Base-by-base conservation (phyloP, 2,888 invertebrate genomes). In the Eupithecia pulchellata region DNA sequence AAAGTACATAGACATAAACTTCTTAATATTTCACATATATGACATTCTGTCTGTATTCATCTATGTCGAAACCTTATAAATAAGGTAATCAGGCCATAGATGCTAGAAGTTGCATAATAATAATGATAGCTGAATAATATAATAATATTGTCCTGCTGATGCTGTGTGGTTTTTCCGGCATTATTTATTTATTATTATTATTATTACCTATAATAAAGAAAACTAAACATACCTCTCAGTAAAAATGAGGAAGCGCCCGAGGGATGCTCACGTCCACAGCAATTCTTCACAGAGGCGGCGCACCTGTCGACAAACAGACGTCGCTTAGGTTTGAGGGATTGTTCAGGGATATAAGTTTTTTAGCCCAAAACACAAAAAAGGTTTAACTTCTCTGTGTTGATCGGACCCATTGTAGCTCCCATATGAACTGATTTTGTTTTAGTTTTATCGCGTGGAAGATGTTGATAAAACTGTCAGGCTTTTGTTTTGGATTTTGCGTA, bases 141-240 rank as follows among this genome's bases (percentile, higher is more conserved):
- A n/a, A n/a, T n/a, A n/a, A n/a, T n/a, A n/a, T n/a, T n/a, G n/a
- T n/a, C n/a, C n/a, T n/a, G n/a, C n/a, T n/a, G n/a, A n/a, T n/a
- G n/a, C n/a, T n/a, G n/a, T n/a, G n/a, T n/a, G n/a, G n/a, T n/a
- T n/a, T n/a, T n/a, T n/a, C n/a, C n/a, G n/a, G n/a, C n/a, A n/a
- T n/a, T n/a, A n/a, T n/a, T n/a, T n/a, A n/a, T n/a, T n/a, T n/a
- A n/a, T n/a, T n/a, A n/a, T n/a, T n/a, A n/a, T n/a, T n/a, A n/a
- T n/a, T n/a, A n/a, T n/a, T n/a, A n/a, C n/a, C n/a, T n/a, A n/a
- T n/a, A n/a, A n/a, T n/a, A 62, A 57, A 25, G 75, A 78, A 77
- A 73, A 78, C 81, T 79, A 82, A 84, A 81, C 86, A 86, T 84
- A 89, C 89, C 89, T 85, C 71, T 75, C 81, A 83, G 73, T 64